Base-by-base conservation (phyloP, 2,888 invertebrate species). In the Cistogaster globosa region DNA sequence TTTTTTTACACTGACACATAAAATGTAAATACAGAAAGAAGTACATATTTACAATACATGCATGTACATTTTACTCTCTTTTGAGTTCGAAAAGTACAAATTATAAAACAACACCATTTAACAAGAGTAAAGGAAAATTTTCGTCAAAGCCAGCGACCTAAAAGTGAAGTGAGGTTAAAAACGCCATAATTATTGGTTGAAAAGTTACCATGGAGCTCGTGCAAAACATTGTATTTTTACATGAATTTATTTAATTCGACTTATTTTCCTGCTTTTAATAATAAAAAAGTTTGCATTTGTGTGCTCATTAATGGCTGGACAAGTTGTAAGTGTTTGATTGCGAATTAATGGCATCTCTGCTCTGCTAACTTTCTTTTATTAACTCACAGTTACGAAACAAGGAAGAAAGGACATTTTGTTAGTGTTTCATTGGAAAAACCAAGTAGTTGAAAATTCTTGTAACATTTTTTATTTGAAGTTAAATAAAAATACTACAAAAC, bases 151-250 rank as follows among this genome's bases (percentile, higher is more conserved):
- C 20, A 63, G 4, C 45, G 63, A 51, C 67, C 67, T 65, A 74
- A 67, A 14, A 32, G 22, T 3, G 26, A 76, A 83, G 45, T 45
- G 51, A 51, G 65, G 20, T 57, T 74, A 38, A 71, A 58, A 68
- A 81, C 80, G 77, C 77, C 80, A 77, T 68, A 60, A 79, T 60
- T 65, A 69, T 75, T 78, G 58, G 78, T 38, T 62, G 53, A 65
- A 60, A 79, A 45, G 85, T 85, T 71, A 38, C 85, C 85, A 85
- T 85, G 85, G 85, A 85, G 65, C 53, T 85, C 81, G 80, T 82
- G 79, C 75, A 84, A 80, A 83, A 81, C 72, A 84, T 82, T 84
- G 55, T 58, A 16, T 55, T 63, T 45, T 83, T 63, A 36, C 38
- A 48, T 62, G 36, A 14, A n/a, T n/a, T n/a, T n/a, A n/a, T n/a